Base-by-base conservation (phyloP, 2,797 vertebrate species). In the Hyperoplus immaculatus region DNA sequence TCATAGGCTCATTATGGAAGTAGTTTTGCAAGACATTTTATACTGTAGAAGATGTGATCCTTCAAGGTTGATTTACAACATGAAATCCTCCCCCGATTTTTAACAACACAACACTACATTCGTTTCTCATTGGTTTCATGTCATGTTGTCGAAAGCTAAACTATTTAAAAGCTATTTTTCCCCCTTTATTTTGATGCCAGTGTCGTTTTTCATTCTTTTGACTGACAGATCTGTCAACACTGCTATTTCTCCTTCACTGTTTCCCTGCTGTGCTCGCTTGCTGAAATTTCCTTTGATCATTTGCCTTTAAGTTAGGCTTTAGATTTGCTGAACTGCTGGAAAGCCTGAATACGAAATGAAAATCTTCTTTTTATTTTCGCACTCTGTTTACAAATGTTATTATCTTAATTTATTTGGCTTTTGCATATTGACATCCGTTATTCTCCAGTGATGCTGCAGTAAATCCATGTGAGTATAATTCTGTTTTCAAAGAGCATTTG, bases 211-310 rank as follows among this genome's bases (percentile, higher is more conserved):
- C 61, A 66, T 59, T 81, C 69, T 55, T 63, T 77, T 89, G 91
- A 92, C 80, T 93, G 91, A 89, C 88, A 88, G 76, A 82, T 89
- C 84, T 89, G 89, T 92, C 89, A 90, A 78, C 89, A 49, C 70
- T 80, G 59, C 72, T 69, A 69, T 82, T 86, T 70, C 88, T 86
- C 76, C 68, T 75, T 46, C 36, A 78, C 87, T 49, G 82, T 88
- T 77, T 66, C 77, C 88, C 89, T 36, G 87, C 86, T 90, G 87
- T 9, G 72, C 78, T 83, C 72, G 75, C 79, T 80, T 47, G 65
- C 86, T 81, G 72, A 91, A 84, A 79, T 75, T 36, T 80, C 81
- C 79, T 90, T 89, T 93, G 85, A 91, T 86, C 83, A 84, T 84
- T 74, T 58, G 77, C 80, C 77, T 82, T 85, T 84, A 83, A 81